A percentile compares a stretch with the other conserved stretches of the same genome.
Evolutionary conservation across 1,140 invertebrate species (phyloP).

Genomic region (Drosophila kohkoa): DNA sequence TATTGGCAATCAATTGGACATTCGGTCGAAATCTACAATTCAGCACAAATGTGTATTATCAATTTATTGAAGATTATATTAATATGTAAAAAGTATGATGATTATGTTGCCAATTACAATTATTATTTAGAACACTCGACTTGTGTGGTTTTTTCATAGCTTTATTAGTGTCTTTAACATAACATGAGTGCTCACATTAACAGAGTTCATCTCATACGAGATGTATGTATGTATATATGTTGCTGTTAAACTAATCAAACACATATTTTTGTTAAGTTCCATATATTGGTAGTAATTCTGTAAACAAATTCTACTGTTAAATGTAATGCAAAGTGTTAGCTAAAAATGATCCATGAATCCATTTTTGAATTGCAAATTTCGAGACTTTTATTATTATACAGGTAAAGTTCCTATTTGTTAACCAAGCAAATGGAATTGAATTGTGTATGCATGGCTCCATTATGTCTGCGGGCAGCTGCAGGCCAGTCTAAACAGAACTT

Average conservation of each 20-base stretch:
- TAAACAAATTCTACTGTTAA: too few species aligned
- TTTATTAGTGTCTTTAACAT: too few species aligned
- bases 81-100: not conserved
- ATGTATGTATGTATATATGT: too few species aligned
- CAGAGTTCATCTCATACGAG: too few species aligned
- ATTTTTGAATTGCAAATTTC: not conserved
- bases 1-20: not conserved
- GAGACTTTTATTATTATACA: not conserved
- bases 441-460: not conserved
- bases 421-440: slow-evolving; percentile 8
- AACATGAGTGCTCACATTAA: too few species aligned
- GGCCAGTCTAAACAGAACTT: not conserved
- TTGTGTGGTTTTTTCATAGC: too few species aligned
- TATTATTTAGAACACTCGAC: too few species aligned
- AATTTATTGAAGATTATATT: not conserved
- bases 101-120: too few species aligned
- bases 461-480: slow-evolving; percentile 5
- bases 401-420: not conserved
- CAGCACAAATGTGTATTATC: not conserved
- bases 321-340: too few species aligned
- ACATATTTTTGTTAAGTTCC: too few species aligned
- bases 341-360: not conserved
- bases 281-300: too few species aligned
- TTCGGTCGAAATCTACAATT: not conserved
- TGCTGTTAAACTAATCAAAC: too few species aligned